phyloP scores from a whole-genome alignment of 2,888 invertebrate species.

The Linyphia triangularis region DNA sequence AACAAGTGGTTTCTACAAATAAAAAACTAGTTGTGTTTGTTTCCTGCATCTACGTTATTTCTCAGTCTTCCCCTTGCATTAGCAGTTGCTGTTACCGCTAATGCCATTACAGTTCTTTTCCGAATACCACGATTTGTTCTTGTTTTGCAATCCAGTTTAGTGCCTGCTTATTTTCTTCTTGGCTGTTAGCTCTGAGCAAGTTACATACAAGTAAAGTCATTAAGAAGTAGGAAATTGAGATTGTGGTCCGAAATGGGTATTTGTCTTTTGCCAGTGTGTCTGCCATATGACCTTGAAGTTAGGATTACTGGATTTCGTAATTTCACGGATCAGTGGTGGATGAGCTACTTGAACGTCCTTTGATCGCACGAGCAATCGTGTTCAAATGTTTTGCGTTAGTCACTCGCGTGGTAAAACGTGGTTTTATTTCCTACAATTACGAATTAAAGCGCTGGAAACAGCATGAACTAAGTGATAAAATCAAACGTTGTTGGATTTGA shows the following conservation, averaged over 20 bases:
- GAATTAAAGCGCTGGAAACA: too few relatives aligned
- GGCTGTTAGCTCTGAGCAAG: background rate
- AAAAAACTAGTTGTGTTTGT: too few relatives aligned
- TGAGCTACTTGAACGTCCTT: constrained; percentile 27
- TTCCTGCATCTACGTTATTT: too few relatives aligned
- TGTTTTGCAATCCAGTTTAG: constrained; percentile 3
- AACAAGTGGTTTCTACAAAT: too few relatives aligned
- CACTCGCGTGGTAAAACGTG: constrained; percentile 21
- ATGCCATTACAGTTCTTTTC: background rate
- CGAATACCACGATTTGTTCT: background rate
- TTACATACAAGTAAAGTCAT: constrained; percentile 9
- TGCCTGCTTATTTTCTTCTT: background rate
- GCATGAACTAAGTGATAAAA: too few relatives aligned
- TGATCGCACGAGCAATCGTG: constrained; percentile 16
- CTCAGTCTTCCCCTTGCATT: too few relatives aligned
- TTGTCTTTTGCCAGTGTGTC: constrained; percentile 4
- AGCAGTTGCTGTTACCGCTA: background rate
- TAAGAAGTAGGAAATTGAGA: background rate
- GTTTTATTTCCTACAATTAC: constrained; percentile 24
- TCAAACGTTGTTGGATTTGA: too few relatives aligned
- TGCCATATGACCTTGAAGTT: constrained; percentile 43
- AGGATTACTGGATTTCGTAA: constrained; percentile 47
- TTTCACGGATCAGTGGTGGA: constrained; percentile 65
- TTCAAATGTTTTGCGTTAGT: constrained; percentile 10
- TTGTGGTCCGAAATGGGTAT: background rate